Percentiles rank a stretch among this genome's conserved stretches.
Conservation (phyloP, 2,888 invertebrate species). For the Sesia apiformis region DNA sequence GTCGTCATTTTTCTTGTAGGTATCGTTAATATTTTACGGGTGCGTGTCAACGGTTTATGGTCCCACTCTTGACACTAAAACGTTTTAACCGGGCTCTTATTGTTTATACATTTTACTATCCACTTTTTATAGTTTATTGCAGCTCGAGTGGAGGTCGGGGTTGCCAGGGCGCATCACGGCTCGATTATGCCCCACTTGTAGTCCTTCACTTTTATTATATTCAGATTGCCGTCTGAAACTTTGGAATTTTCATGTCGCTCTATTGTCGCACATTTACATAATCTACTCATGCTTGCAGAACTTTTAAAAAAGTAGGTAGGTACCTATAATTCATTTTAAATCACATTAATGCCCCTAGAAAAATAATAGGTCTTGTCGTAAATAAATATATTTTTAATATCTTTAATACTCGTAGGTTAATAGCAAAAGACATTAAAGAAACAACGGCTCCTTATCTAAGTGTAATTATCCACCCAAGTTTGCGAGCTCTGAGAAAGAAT, state of each 20-base stretch:
- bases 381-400: slow-evolving; percentile 1
- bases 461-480: slow-evolving; percentile 71
- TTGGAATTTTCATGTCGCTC: slow-evolving; percentile 6
- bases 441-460: slow-evolving; percentile 53
- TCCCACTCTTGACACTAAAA: slow-evolving; percentile 72
- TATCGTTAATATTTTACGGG: slow-evolving; percentile 73
- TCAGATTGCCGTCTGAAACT: slow-evolving; percentile 34
- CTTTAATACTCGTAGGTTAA: slow-evolving; percentile 4
- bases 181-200: slow-evolving; percentile 44
- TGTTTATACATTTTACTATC: slow-evolving; percentile 73
- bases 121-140: slow-evolving; percentile 69
- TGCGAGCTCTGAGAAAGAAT: slow-evolving; percentile 69
- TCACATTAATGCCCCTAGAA: too few species aligned
- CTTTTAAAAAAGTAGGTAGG: too few species aligned
- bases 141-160: slow-evolving; percentile 52
- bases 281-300: too few species aligned
- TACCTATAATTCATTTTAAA: too few species aligned
- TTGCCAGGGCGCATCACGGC: slow-evolving; percentile 46
- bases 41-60: slow-evolving; percentile 72
- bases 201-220: slow-evolving; percentile 54
- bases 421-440: slow-evolving; percentile 30
- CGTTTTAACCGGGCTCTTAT: slow-evolving; percentile 70
- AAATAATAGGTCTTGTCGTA: background rate
- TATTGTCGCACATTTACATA: too few species aligned
- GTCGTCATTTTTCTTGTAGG: slow-evolving; percentile 71